Evolutionary conservation across 1,140 invertebrate species (phyloP), one percentile per base, ranked within the genome.

Genomic region (Eupristina koningsbergeri): DNA sequence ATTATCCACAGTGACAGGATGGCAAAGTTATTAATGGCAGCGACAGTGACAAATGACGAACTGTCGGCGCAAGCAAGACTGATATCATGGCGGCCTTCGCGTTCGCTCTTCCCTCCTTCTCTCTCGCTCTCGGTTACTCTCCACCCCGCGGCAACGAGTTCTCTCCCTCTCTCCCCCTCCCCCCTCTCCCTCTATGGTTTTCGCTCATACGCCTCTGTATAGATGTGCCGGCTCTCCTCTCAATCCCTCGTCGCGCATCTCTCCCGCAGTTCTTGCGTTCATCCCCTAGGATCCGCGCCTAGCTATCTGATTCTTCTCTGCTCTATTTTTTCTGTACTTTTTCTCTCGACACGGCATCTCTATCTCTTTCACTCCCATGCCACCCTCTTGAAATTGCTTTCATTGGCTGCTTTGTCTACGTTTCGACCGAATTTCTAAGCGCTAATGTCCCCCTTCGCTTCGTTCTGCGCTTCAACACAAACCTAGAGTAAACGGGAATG

Each of bases 51-150:
- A 92, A 92, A 92, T 92, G 91, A 92, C 91, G 92, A 92, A 92
- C 92, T 92, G 92, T 92, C 92, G 91, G 91, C 91, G 91, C 92
- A 92, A 92, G 92, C 92, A 92, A 92, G 92, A 92, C 92, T 92
- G 91, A 92, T 92, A 92, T 91, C 90, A 91, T 92, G 91, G 92
- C 90, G 91, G 91, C 89, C 91, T 91, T 90, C 89, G 87, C 89
- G 34, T 26, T 53, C 45, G 13, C 89, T 89, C 88, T 90, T n/a
- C n/a, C 89, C 88, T 78, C 36, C 39, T n/a, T 29, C 58, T 50
- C 47, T 22, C 26, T 11, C 47, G n/a, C 45, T 50, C 87, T 39
- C 50, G 7, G 22, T 47, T 29, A 15, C 17, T 53, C 58, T 61
- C 58, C 50, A 77, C 74, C 73, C 69, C 50, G 50, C 69, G 47